Percentiles rank a stretch among this genome's conserved stretches.
These are phyloP conservation scores for Leptinotarsa haldemani DNA, from an alignment of 2,888 invertebrate species.

Conservation along the genomic window DNA sequence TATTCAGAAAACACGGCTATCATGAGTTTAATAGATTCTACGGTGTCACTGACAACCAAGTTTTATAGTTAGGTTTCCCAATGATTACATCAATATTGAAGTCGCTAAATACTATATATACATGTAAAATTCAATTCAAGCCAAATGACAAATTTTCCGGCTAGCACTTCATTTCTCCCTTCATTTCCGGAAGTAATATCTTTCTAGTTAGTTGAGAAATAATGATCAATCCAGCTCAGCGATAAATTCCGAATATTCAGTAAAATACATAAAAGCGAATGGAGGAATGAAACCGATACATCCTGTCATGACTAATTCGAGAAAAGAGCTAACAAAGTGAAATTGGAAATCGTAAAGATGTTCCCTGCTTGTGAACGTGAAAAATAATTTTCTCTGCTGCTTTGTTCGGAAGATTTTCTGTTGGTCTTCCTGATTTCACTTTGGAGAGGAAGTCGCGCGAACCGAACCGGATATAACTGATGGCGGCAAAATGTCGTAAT, in stretches of 20 bases:
- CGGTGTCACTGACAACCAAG: too few relatives aligned
- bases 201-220: too few relatives aligned
- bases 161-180: too few relatives aligned
- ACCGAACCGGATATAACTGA: constrained; percentile 60
- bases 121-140: too few relatives aligned
- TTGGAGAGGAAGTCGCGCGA: constrained; percentile 55
- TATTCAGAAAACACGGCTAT: too few relatives aligned
- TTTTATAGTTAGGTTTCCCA: too few relatives aligned
- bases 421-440: constrained; percentile 49
- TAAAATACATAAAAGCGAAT: background rate
- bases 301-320: constrained; percentile 17
- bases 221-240: background rate
- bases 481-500: constrained; percentile 59
- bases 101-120: too few relatives aligned
- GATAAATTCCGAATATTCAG: background rate
- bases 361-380: constrained; percentile 13
- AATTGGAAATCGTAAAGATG: constrained; percentile 18
- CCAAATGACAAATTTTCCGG: too few relatives aligned
- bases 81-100: too few relatives aligned
- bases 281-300: constrained; percentile 22
- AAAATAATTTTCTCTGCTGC: constrained; percentile 48
- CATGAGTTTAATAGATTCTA: too few relatives aligned
- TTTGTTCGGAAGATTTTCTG: constrained; percentile 48
- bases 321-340: constrained; percentile 4
- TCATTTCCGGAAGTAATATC: too few relatives aligned